Percentiles rank a stretch among this genome's conserved stretches.
These are phyloP conservation scores for Fregetta grallaria DNA, from an alignment of 2,113 vertebrate genomes.

Conservation along the genomic window DNA sequence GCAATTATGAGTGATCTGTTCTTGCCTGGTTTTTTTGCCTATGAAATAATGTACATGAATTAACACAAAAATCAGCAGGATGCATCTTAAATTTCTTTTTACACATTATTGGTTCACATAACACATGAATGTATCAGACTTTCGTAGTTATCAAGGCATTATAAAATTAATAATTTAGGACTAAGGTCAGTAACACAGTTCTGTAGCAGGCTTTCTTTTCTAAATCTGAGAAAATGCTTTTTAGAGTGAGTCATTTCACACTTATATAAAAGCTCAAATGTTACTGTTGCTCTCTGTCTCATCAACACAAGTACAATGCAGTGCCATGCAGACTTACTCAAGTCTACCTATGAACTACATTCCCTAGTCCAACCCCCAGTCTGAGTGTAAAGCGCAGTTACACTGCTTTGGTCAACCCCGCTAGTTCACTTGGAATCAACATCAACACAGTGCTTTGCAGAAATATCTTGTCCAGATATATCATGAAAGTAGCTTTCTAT, in stretches of 20 bases:
- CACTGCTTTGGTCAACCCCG: not conserved
- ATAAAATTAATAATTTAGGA: not conserved
- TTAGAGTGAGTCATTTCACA: not conserved
- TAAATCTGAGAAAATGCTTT: not conserved
- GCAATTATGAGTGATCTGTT: not conserved
- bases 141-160: not conserved
- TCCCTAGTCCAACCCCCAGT: not conserved
- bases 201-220: not conserved
- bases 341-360: not conserved
- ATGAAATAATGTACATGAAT: not conserved
- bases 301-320: not conserved
- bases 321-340: not conserved
- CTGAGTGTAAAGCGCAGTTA: not conserved
- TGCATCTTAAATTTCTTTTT: not conserved
- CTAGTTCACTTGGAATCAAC: not conserved
- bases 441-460: not conserved
- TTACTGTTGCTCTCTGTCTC: not conserved
- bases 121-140: not conserved
- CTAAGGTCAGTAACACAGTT: not conserved
- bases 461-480: not conserved
- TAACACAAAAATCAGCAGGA: not conserved
- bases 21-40: not conserved
- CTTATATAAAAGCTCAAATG: not conserved
- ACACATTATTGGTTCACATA: not conserved
- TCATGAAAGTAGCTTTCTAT: not conserved